These are phyloP conservation scores for Orius insidiosus DNA, from an alignment of 1,140 invertebrate species.

Conservation along the genomic window DNA sequence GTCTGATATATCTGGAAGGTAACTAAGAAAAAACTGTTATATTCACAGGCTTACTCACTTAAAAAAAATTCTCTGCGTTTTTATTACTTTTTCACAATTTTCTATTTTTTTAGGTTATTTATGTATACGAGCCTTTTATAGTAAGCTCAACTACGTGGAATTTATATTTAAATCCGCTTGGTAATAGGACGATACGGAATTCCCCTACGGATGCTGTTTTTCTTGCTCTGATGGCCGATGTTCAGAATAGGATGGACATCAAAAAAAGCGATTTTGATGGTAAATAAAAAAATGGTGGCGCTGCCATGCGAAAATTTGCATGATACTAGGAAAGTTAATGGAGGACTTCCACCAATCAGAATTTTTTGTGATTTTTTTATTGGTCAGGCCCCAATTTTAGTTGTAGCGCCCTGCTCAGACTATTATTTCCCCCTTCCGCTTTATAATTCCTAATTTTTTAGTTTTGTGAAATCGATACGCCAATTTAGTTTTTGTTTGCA, in stretches of 20 bases:
- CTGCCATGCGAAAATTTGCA: neutral
- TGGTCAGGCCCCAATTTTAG: no score
- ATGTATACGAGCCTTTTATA: slow-evolving; percentile 38
- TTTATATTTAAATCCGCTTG: slow-evolving; percentile 30
- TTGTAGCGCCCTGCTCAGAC: no score
- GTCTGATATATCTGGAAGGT: no score
- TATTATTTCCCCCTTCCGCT: no score
- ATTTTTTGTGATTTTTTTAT: no score
- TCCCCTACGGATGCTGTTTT: slow-evolving; percentile 36
- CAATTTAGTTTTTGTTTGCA: no score
- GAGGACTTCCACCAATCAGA: no score
- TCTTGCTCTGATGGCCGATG: slow-evolving; percentile 32
- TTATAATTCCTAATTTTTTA: no score
- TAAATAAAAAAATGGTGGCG: slow-evolving; percentile 14
- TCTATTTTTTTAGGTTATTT: slow-evolving; percentile 25
- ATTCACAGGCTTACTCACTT: neutral
- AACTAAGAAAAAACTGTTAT: no score
- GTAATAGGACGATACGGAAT: slow-evolving; percentile 31
- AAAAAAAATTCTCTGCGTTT: neutral
- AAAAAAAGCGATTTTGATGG: slow-evolving; percentile 39
- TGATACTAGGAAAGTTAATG: no score
- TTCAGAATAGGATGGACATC: slow-evolving; percentile 29
- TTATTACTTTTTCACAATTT: no score
- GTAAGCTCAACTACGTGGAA: slow-evolving; percentile 30
- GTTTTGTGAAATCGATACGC: no score